These are phyloP conservation scores for Arion vulgaris DNA, from an alignment of 1,140 invertebrate species.

Conservation along the genomic window DNA sequence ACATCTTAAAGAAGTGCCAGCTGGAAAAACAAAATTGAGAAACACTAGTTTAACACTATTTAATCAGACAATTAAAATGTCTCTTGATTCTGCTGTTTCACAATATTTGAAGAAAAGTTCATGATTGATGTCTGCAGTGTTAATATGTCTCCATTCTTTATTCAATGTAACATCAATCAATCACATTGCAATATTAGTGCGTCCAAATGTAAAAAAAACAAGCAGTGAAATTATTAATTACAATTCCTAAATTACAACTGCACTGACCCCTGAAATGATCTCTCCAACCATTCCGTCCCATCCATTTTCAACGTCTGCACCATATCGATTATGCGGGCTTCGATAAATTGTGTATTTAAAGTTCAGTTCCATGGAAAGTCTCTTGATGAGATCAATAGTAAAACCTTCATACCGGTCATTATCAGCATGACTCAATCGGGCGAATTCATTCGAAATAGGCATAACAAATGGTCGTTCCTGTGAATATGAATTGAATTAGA, in stretches of 20 bases:
- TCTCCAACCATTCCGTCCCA: constrained; percentile 95
- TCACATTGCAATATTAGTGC: too few species aligned
- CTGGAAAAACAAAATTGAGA: too few species aligned
- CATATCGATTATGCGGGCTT: constrained; percentile 84
- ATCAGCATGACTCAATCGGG: constrained; percentile 49
- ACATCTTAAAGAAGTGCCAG: too few species aligned
- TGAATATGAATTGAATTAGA: background rate
- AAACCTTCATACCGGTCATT: constrained; percentile 84
- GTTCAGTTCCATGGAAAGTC: constrained; percentile 84
- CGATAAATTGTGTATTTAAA: constrained; percentile 91
- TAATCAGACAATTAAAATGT: too few species aligned
- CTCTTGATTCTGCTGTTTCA: too few species aligned
- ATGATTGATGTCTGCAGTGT: too few species aligned
- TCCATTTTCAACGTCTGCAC: constrained; percentile 81
- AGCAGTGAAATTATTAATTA: too few species aligned
- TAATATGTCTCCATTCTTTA: too few species aligned
- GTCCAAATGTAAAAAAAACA: too few species aligned
- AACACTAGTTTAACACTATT: too few species aligned
- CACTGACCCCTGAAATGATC: constrained; percentile 83
- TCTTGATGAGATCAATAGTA: constrained; percentile 91
- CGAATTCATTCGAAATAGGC: constrained; percentile 44
- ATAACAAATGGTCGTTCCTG: constrained; percentile 68
- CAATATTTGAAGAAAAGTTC: too few species aligned
- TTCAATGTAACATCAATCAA: too few species aligned
- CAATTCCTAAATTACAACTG: background rate